Percentiles rank a stretch among this genome's conserved stretches.
phyloP scores from a whole-genome alignment of 2,888 invertebrate species.

The Apocheima hispidaria region DNA sequence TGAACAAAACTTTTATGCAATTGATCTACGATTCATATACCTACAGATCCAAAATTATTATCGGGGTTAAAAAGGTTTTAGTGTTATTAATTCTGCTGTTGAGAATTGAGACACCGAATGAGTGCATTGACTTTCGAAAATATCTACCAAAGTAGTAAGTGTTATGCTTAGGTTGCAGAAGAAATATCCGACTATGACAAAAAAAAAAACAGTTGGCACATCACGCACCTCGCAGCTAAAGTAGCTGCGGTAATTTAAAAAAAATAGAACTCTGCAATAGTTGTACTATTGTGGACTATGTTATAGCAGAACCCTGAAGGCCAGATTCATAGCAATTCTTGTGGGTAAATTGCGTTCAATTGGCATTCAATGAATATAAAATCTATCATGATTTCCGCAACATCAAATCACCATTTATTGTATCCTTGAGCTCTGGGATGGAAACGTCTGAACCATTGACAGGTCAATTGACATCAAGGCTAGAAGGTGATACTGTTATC shows the following conservation, averaged over 20 bases:
- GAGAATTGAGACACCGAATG: too few species aligned
- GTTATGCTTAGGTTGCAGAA: neutral
- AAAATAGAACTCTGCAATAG: constrained; percentile 3
- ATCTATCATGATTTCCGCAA: constrained; percentile 51
- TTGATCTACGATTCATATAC: too few species aligned
- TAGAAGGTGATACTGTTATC: constrained; percentile 68
- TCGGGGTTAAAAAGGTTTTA: too few species aligned
- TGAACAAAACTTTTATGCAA: too few species aligned
- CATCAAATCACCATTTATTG: constrained; percentile 44
- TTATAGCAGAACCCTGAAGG: constrained; percentile 4
- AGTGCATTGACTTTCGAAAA: too few species aligned
- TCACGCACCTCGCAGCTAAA: neutral
- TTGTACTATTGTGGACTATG: neutral
- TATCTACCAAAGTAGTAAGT: neutral
- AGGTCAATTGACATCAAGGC: constrained; percentile 59
- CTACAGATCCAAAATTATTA: too few species aligned
- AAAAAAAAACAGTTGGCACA: neutral
- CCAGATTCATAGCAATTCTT: constrained; percentile 10
- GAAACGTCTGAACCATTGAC: constrained; percentile 65
- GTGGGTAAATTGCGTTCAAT: constrained; percentile 33
- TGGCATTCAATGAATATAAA: constrained; percentile 29
- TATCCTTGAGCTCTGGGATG: constrained; percentile 54
- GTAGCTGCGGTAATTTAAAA: neutral
- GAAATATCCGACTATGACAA: neutral
- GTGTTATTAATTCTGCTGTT: too few species aligned